phyloP scores from a whole-genome alignment of 2,888 invertebrate species.

The Lasiommata megera region DNA sequence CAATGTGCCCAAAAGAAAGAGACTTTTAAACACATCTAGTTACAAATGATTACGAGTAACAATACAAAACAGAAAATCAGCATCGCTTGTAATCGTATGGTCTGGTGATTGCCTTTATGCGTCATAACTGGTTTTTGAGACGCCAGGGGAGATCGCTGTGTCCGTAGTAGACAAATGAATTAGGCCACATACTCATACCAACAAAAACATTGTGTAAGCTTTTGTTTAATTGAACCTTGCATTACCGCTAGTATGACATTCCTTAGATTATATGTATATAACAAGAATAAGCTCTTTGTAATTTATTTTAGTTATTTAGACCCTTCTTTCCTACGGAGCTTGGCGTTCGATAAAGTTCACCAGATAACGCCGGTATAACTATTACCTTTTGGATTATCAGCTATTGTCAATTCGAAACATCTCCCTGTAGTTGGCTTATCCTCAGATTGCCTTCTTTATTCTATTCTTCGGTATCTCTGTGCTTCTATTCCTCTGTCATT shows the following conservation, averaged over 20 bases:
- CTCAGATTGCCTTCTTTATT: too few relatives aligned
- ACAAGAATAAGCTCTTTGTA: not conserved
- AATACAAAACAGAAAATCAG: not conserved
- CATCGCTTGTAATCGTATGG: conserved; percentile 14
- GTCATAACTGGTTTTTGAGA: conserved; percentile 12
- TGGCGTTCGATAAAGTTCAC: too few relatives aligned
- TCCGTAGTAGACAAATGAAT: conserved; percentile 11
- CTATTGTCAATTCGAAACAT: too few relatives aligned
- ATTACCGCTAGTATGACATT: not conserved
- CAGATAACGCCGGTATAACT: too few relatives aligned
- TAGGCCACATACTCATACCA: not conserved
- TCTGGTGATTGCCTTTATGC: conserved; percentile 23
- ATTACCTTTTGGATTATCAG: too few relatives aligned
- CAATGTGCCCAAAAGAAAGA: too few relatives aligned
- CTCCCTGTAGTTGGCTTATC: too few relatives aligned
- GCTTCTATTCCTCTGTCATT: too few relatives aligned
- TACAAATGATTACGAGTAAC: not conserved
- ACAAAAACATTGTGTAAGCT: not conserved
- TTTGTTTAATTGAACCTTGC: conserved; percentile 1
- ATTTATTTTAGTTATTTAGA: too few relatives aligned
- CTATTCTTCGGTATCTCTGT: too few relatives aligned
- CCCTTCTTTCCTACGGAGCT: too few relatives aligned
- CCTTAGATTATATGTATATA: not conserved
- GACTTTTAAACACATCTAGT: too few relatives aligned
- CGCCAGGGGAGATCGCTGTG: conserved; percentile 9